Base-by-base conservation (phyloP, 1,140 invertebrate genomes). In the Hyposmocoma kahamanoa region DNA sequence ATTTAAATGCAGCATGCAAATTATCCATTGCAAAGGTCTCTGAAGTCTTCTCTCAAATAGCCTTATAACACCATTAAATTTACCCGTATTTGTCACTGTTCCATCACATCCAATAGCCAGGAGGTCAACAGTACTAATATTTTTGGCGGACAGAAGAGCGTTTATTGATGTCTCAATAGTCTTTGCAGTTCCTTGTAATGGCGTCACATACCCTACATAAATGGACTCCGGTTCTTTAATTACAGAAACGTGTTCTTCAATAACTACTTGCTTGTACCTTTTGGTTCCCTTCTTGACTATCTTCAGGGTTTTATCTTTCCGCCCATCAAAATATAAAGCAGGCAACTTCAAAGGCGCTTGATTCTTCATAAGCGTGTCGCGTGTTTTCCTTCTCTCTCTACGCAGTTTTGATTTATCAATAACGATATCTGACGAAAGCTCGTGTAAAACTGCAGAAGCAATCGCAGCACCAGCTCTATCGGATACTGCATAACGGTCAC, bases 1-100 rank as follows among this genome's bases (percentile, higher is more conserved):
- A 39, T 77, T 76, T 18, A 53, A 50, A 22, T 66, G 63, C 15
- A 77, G 50, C 48, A 66, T 56, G 34, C 67, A 73, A 41, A 76
- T 56, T 19, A 53, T 44, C 59, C 60, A 67, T 30, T 68, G 56
- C 10, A 69, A 42, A 22, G 62, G 57, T 45, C 26, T 53, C 4
- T 54, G 22, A 22, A 49, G 32, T 15, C n/a, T 2, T 34, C 41
- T 41, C 22, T 55, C 52, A 5, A 55, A 1, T n/a, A 44, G 22
- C 10, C 22, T 3, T 17, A 75, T 67, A 9, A 62, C 52, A 39
- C 68, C 66, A 44, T 57, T 47, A 44, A 65, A 51, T 36, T 48
- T 57, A 8, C 64, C 71, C 34, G 58, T 67, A 47, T 79, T 77
- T 3, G 56, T 56, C 17, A 51, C 56, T 21, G 67, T 75, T 17